Conservation (phyloP, 2,797 vertebrate genomes). For the Apogon talboti region DNA sequence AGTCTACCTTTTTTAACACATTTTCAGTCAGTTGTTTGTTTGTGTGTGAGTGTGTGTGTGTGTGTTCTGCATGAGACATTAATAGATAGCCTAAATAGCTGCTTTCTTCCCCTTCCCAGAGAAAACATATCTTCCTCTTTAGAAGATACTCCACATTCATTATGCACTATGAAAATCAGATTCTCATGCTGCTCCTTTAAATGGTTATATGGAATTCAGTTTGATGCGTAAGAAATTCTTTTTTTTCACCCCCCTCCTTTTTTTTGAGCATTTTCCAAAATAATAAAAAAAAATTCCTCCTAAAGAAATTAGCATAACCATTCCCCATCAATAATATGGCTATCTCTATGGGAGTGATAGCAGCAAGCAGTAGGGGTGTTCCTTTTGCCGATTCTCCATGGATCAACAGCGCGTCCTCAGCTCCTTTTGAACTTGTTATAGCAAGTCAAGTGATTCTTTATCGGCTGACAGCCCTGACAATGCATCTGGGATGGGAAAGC, state of each 20-base stretch:
- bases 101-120: conserved; percentile 74
- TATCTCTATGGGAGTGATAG: conserved; percentile 96
- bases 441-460: conserved; percentile 99
- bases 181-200: conserved; percentile 87
- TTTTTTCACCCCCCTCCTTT: conserved; percentile 64
- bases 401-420: conserved; percentile 95
- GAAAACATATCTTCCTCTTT: conserved; percentile 73
- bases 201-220: conserved; percentile 88
- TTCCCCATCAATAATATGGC: conserved; percentile 94
- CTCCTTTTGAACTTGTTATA: conserved; percentile 98
- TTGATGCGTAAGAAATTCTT: conserved; percentile 91
- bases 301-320: conserved; percentile 94
- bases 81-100: conserved; percentile 70
- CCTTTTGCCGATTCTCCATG: conserved; percentile 96
- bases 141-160: conserved; percentile 79
- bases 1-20: conserved; percentile 11
- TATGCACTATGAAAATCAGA: conserved; percentile 86
- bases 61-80: conserved; percentile 56
- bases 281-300: conserved; percentile 78
- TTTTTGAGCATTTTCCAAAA: conserved; percentile 91
- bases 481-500: conserved; percentile 93
- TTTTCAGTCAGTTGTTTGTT: conserved; percentile 2
- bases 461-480: conserved; percentile 97
- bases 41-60: conserved; percentile 8
- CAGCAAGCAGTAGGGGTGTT: conserved; percentile 92